Conservation (phyloP, 1,140 invertebrate species). For the Drosophila sturtevanti region DNA sequence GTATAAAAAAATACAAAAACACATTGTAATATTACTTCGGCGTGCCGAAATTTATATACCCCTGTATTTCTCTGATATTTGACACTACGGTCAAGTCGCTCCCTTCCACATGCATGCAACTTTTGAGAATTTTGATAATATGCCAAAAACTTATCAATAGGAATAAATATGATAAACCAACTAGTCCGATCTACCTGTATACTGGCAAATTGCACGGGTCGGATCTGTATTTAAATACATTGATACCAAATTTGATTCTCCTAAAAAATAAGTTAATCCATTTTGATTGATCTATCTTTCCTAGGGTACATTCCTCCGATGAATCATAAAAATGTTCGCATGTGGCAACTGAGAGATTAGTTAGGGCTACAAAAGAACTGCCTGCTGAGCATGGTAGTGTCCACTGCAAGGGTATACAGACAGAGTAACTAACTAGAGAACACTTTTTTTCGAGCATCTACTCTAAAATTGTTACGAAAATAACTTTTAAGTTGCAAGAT, state of each 20-base stretch:
- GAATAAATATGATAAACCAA: neutral
- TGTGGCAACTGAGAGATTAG: neutral
- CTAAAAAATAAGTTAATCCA: neutral
- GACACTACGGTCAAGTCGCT: neutral
- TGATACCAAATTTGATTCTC: neutral
- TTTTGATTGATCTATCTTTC: neutral
- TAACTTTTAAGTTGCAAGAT: conserved; percentile 58
- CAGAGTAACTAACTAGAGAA: neutral
- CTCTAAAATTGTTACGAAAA: conserved; percentile 64
- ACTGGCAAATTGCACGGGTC: too few relatives aligned
- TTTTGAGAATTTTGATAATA: conserved; percentile 1
- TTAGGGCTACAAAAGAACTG: neutral
- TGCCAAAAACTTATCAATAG: conserved; percentile 4
- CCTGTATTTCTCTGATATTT: neutral
- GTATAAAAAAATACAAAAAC: neutral
- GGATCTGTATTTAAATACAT: neutral
- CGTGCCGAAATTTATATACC: neutral
- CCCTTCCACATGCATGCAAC: neutral
- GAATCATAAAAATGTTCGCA: neutral
- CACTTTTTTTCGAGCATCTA: conserved; percentile 5
- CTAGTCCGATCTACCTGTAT: neutral
- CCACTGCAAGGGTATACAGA: neutral
- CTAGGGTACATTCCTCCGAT: neutral
- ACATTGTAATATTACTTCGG: neutral
- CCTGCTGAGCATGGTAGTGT: neutral